Base-by-base conservation (phyloP, 2,888 invertebrate genomes). In the Euclidia mi region DNA sequence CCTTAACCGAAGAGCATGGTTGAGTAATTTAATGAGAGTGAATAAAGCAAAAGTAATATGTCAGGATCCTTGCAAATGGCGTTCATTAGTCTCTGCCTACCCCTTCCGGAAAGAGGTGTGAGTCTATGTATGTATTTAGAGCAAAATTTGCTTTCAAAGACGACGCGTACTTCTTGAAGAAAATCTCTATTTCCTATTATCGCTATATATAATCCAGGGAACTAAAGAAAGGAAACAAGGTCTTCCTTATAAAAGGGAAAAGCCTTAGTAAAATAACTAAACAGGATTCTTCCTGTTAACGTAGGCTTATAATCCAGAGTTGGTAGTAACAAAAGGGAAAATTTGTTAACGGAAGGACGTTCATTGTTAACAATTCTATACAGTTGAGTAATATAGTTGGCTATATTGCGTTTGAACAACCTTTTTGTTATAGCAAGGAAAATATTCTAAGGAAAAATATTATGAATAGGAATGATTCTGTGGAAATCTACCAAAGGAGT, bases 381-480 rank as follows among this genome's bases (percentile, higher is more conserved):
- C 47, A 48, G 72, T 44, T 56, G 28, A 41, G 49, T 63, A 68
- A 63, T 72, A 56, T 48, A 37, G 42, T 73, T 25, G 42, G n/a
- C 15, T 31, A 42, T 50, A 56, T 59, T 40, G 64, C 11, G 4
- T 37, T 50, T 29, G 37, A 28, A 32, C 15, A 14, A 32, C 20
- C 15, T 49, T 34, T 46, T 43, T 63, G 32, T 38, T 2, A 43
- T 38, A 40, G n/a, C 2, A 41, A 41, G 3, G 12, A 2, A 0
- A 28, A 37, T 18, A 12, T 9, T 15, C n/a, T 14, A 1, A 1
- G 15, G 25, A 10, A 25, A 25, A 20, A 25, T 6, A 25, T 2
- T 25, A 25, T 1, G 7, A 6, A 25, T 4, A 25, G 20, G 7
- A 25, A 4, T 25, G 4, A 25, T 25, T 25, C 1, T 25, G 20